Conservation (phyloP, 2,888 invertebrate species). For the Microplitis deprimator region DNA sequence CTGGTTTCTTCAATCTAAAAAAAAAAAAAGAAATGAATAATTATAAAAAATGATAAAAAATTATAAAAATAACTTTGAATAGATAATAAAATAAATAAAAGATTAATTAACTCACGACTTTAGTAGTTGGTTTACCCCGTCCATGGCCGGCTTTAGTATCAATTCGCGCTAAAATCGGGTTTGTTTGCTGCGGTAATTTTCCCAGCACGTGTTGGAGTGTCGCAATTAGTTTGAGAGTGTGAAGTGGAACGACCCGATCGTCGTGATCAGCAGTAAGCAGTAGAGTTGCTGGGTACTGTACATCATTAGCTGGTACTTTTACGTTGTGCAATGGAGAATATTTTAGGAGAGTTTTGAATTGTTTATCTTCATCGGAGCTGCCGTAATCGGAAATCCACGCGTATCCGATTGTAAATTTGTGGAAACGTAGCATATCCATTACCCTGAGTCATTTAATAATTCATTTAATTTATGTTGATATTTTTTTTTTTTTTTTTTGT, state of each 20-base stretch:
- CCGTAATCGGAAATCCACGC: conserved; percentile 98
- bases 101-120: conserved; percentile 78
- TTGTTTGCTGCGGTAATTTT: conserved; percentile 77
- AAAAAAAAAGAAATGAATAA: conserved; percentile 49
- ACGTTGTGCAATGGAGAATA: conserved; percentile 97
- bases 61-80: conserved; percentile 3
- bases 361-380: conserved; percentile 86
- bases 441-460: conserved; percentile 77
- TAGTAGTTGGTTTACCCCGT: conserved; percentile 94
- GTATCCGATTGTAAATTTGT: conserved; percentile 98
- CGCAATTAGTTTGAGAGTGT: conserved; percentile 96
- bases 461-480: not conserved
- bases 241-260: conserved; percentile 97
- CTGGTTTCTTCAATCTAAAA: conserved; percentile 93
- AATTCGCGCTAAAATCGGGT: conserved; percentile 90
- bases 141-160: conserved; percentile 99
- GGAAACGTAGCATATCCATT: conserved; percentile 96
- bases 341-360: conserved; percentile 87
- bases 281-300: conserved; percentile 91
- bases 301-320: conserved; percentile 74
- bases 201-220: conserved; percentile 86
- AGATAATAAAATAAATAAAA: conserved; percentile 16
- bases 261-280: conserved; percentile 98
- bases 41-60: conserved; percentile 14
- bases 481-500: not conserved